A percentile compares a stretch with the other conserved stretches of the same genome.
These are phyloP conservation scores for Eupithecia pulchellata DNA, from an alignment of 2,888 invertebrate species.

Conservation along the genomic window DNA sequence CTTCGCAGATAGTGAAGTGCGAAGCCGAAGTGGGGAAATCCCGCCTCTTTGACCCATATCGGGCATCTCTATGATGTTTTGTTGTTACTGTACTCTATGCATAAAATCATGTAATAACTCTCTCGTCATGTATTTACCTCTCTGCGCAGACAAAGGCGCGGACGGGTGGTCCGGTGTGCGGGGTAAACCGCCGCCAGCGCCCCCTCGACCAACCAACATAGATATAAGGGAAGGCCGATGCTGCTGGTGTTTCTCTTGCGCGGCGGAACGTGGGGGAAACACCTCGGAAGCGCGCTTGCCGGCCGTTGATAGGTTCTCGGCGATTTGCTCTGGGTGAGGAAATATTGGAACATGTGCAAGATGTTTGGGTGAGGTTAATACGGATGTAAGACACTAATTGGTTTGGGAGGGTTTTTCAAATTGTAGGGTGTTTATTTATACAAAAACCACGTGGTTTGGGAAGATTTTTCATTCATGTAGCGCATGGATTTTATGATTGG, in stretches of 20 bases:
- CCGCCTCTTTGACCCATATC: too few species aligned
- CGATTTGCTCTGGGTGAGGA: constrained; percentile 66
- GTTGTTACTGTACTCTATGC: constrained; percentile 67
- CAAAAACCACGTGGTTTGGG: neutral
- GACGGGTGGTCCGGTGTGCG: constrained; percentile 77
- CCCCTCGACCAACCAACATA: constrained; percentile 72
- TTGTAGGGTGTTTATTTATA: neutral
- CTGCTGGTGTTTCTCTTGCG: constrained; percentile 67
- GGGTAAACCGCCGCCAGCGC: constrained; percentile 58
- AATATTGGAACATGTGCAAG: neutral
- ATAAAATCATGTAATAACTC: neutral
- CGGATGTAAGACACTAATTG: neutral
- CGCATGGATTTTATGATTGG: neutral
- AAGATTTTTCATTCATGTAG: neutral
- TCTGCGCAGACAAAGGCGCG: constrained; percentile 70
- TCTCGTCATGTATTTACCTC: constrained; percentile 57
- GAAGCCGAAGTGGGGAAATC: too few species aligned
- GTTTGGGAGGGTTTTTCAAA: too few species aligned
- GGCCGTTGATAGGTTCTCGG: constrained; percentile 67
- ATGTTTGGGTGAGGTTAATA: neutral
- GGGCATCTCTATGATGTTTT: too few species aligned
- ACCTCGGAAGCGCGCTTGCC: constrained; percentile 78
- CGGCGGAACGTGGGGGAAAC: constrained; percentile 48
- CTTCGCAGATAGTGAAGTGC: constrained; percentile 73
- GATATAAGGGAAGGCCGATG: constrained; percentile 78